Percentiles rank a stretch among this genome's conserved stretches.
Conservation (phyloP, 2,113 vertebrate genomes). For the Leucopsar rothschildi region DNA sequence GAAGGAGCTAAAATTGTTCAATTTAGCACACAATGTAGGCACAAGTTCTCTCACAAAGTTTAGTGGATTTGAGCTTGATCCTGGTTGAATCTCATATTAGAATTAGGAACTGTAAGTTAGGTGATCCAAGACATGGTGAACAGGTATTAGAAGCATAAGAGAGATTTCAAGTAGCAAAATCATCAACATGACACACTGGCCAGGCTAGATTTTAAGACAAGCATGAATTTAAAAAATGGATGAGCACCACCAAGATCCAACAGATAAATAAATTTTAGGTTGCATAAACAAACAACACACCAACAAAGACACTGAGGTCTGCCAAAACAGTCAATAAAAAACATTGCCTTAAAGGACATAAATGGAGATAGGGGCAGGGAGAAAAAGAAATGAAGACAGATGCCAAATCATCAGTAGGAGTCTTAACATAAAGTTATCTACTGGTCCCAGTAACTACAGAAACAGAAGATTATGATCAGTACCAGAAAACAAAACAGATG, state of each 20-base stretch:
- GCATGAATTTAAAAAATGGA: not conserved
- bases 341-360: not conserved
- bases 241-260: not conserved
- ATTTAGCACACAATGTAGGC: not conserved
- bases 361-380: not conserved
- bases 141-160: not conserved
- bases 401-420: not conserved
- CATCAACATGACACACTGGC: not conserved
- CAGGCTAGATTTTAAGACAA: not conserved
- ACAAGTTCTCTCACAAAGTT: not conserved
- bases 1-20: not conserved
- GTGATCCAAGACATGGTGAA: not conserved
- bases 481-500: not conserved
- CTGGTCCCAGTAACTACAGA: not conserved
- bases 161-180: not conserved
- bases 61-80: not conserved
- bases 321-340: not conserved
- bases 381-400: not conserved
- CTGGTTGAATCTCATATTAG: not conserved
- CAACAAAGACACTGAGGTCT: not conserved
- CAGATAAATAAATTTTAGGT: not conserved
- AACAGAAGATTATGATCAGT: not conserved
- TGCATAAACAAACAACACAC: not conserved
- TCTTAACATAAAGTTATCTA: not conserved
- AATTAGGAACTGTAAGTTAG: not conserved